A percentile compares a stretch with the other conserved stretches of the same genome.
Evolutionary conservation across 2,113 vertebrate species (phyloP).

Genomic region (Pimephales promelas): DNA sequence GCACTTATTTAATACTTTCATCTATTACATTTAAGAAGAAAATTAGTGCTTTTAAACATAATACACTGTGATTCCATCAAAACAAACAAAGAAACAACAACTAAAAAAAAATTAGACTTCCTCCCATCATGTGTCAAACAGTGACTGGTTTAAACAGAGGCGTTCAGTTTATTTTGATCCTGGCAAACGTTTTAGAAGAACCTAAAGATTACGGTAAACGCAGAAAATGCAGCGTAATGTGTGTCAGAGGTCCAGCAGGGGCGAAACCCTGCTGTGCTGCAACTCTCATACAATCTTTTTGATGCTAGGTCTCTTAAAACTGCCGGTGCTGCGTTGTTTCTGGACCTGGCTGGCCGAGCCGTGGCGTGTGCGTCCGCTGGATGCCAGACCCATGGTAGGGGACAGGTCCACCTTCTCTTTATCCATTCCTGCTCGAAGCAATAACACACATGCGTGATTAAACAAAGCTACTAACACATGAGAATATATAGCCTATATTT

Average conservation of each 20-base stretch:
- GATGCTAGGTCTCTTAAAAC: constrained; percentile 95
- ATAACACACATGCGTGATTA: constrained; percentile 19
- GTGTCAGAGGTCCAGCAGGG: constrained; percentile 11
- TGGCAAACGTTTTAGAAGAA: constrained; percentile 19
- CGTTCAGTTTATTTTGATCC: constrained; percentile 35
- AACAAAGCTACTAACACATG: not conserved
- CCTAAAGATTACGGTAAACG: not conserved
- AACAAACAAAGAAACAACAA: not conserved
- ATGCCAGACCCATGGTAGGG: constrained; percentile 87
- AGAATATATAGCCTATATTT: not conserved
- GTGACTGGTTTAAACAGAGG: constrained; percentile 15
- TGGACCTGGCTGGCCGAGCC: constrained; percentile 97
- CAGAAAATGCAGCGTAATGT: constrained; percentile 37
- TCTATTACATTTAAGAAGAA: not conserved
- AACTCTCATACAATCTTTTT: constrained; percentile 92
- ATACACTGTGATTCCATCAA: not conserved
- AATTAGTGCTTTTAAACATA: constrained; percentile 35
- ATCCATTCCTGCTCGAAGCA: constrained; percentile 82
- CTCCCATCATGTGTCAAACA: constrained; percentile 19
- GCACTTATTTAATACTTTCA: constrained; percentile 44
- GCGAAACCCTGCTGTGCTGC: constrained; percentile 14
- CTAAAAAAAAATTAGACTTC: not conserved
- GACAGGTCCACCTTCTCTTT: constrained; percentile 98
- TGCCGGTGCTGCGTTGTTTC: constrained; percentile 95
- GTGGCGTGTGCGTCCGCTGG: constrained; percentile 91